Evolutionary conservation across 23 tunicate species (phyloP), one percentile per base, ranked within the genome.

Genomic region (Diplosoma virens): DNA sequence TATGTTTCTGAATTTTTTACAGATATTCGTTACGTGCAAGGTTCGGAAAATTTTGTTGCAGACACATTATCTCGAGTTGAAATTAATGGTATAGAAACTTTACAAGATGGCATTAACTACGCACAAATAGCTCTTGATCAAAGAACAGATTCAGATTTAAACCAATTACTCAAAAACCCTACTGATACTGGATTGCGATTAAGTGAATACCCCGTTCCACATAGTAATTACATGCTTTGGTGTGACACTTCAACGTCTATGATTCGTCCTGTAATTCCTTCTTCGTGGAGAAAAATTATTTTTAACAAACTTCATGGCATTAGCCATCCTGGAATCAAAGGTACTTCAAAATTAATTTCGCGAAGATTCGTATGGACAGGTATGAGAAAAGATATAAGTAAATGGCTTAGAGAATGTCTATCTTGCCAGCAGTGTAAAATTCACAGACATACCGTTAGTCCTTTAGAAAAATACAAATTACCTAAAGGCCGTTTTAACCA

Each of bases 51-150:
- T 31, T 1, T 76, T 30, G 68, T 76, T 2, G 80, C 80, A 32
- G 80, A 76, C 48, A 35, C 80, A 55, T 30, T 76, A 14, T 76
- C 80, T 21, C 41, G 80, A 0, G 1, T 34, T 1, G 37, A 66
- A 30, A 18, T 66, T 1, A 66, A 66, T 30, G 1, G 3, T 3
- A 16, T 45, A 11, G 52, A 45, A 16, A 11, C 11, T 16, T 45
- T 45, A 16, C 52, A 45, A 45, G 52, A 45, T 11, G 52, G 52
- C 52, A 45, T 45, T 9, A 16, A 45, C 16, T 45, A 45, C 52
- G 52, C 16, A 11, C 11, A 45, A 45, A 9, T 45, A 9, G 52
- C 52, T 45, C 52, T 45, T 45, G 16, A 45, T 9, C 52, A 45
- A 16, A 16, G 16, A 45, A 45, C 14, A 45, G 52, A 45, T 45